Evolutionary conservation across 1,140 invertebrate species (phyloP), one percentile per base, ranked within the genome.

Genomic region (Diorhabda elongata): DNA sequence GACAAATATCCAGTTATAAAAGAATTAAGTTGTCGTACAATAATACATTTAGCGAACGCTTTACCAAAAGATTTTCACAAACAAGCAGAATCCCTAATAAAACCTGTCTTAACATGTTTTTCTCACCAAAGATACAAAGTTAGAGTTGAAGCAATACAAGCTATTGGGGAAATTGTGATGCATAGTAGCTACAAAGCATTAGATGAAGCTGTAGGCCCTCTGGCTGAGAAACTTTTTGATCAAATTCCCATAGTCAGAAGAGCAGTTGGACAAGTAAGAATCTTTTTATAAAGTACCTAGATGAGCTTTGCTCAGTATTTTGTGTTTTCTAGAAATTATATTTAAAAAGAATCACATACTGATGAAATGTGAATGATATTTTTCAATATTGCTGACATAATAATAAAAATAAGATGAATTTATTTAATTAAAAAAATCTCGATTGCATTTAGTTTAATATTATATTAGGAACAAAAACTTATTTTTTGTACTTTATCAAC

Each of bases 111-210:
- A 11, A 81, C 81, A 42, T 88, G 90, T 77, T 86, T 95, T 71
- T 82, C 85, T 60, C 93, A 96, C 81, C 92, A 94, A 75, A 92
- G 94, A 80, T 92, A 88, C 61, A 89, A 87, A 83, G 89, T 95
- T 58, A 82, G 94, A 71, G 85, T 90, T 4, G 83, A 88, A 52
- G 88, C 91, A 41, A 83, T 96, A 42, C 84, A 86, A 79, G 88
- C 91, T 47, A 87, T 96, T 66, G 90, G 76, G n/a, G 77, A 77
- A 63, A 73, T 81, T 61, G 63, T 81, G 44, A 73, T 81, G 74
- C 72, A 78, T 66, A 75, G 75, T 61, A 72, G 63, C 58, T 72
- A 84, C 71, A 89, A 89, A 78, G 83, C 80, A 43, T 81, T 92
- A 60, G 85, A 89, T 70, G 82, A 87, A 68, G 84, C 87, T 3